These are phyloP conservation scores for Euphydryas editha DNA, from an alignment of 2,888 invertebrate genomes.

Conservation along the genomic window DNA sequence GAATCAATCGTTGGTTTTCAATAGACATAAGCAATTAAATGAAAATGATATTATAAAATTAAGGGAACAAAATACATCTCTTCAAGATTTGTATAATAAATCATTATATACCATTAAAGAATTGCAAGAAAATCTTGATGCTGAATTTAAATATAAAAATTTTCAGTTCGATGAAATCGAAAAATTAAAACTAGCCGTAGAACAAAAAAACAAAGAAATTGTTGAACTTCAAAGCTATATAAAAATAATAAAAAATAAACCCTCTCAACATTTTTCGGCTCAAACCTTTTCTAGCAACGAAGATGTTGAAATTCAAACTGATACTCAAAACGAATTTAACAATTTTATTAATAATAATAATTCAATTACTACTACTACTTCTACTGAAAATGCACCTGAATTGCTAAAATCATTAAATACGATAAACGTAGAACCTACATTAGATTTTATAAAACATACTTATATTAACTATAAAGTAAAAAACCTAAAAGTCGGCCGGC, in stretches of 20 bases:
- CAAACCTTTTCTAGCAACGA: conserved; percentile 44
- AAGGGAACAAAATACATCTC: conserved; percentile 58
- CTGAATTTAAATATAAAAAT: conserved; percentile 48
- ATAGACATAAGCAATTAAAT: conserved; percentile 61
- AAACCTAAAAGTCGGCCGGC: conserved; percentile 52
- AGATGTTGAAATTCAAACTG: conserved; percentile 50
- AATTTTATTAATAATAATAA: not conserved
- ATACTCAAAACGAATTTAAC: conserved; percentile 20
- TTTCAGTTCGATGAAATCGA: conserved; percentile 51
- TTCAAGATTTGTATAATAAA: conserved; percentile 59
- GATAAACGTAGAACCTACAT: conserved; percentile 56
- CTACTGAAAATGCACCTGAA: not conserved
- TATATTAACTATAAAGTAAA: conserved; percentile 66
- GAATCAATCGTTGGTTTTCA: conserved; percentile 67
- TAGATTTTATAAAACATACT: conserved; percentile 55
- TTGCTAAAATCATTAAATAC: conserved; percentile 29
- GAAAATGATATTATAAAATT: conserved; percentile 61
- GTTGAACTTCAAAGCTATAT: conserved; percentile 51
- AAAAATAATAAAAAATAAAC: conserved; percentile 53
- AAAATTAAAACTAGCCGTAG: conserved; percentile 47
- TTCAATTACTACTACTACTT: not conserved
- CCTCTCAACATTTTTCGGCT: conserved; percentile 39
- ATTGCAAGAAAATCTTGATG: conserved; percentile 54
- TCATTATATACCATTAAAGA: conserved; percentile 52
- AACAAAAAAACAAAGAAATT: conserved; percentile 53